Base-by-base conservation (phyloP, 2,113 vertebrate species). In the Miniopterus natalensis region DNA sequence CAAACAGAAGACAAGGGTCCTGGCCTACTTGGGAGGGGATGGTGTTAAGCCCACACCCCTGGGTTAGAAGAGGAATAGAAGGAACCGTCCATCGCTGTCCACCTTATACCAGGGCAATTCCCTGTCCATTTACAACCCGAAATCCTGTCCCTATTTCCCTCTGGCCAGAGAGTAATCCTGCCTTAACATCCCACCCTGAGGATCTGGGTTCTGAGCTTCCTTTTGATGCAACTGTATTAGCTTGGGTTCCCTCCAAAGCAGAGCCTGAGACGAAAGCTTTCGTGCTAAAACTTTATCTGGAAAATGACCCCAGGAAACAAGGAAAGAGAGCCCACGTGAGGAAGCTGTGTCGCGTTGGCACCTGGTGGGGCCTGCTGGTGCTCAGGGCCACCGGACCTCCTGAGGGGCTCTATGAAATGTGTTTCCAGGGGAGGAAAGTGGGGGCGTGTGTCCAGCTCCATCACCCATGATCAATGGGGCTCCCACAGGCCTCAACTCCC, bases 151-250 rank as follows among this genome's bases (percentile, higher is more conserved):
- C 45, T 21, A 3, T n/a, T 59, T 49, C 78, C 25, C 9, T n/a
- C n/a, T 5, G n/a, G 53, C 53, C 7, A 2, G 13, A 3, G 8
- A 63, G 18, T 0, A 25, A 51, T 11, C 17, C 49, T 2, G 14
- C 42, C 61, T 3, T 51, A 27, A 45, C 42, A 13, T 29, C 73
- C 42, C 27, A 45, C 3, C 10, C 40, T 6, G 5, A 8, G 13
- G 18, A 13, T 12, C 45, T 57, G 45, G 27, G 71, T 51, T 45
- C 80, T 29, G 49, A 29, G 45, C 53, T 21, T 73, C 55, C 42
- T 70, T 31, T 8, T 12, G 61, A 65, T 17, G 31, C 13, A 18
- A 5, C 45, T 25, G 1, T 27, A 21, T 23, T 7, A 8, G 18
- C 4, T 8, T 51, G 42, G 31, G 12, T 17, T 36, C 18, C 12